Evolutionary conservation across 2,888 invertebrate genomes (phyloP).

Genomic region (Belgica antarctica): DNA sequence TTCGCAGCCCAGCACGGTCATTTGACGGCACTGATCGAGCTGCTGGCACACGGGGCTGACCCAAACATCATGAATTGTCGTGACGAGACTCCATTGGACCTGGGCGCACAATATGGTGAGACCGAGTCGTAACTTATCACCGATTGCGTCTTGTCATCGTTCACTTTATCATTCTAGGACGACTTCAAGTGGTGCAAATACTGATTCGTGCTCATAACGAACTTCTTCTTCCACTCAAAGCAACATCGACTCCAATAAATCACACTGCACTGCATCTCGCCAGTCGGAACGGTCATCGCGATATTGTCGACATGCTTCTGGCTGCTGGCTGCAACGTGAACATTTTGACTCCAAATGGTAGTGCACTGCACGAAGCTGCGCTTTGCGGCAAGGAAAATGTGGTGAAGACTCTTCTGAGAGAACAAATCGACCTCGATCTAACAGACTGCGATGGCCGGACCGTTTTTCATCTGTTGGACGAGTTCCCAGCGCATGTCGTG

Average conservation of each 20-base stretch:
- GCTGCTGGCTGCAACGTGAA: conserved; percentile 86
- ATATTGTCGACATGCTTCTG: conserved; percentile 78
- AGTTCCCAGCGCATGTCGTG: conserved; percentile 85
- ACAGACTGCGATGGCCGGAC: conserved; percentile 78
- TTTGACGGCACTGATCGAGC: conserved; percentile 75
- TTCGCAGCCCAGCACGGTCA: conserved; percentile 93
- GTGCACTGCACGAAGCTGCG: conserved; percentile 91
- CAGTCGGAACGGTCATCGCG: conserved; percentile 85
- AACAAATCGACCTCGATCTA: conserved; percentile 77
- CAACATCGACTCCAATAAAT: conserved; percentile 60
- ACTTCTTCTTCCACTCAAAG: conserved; percentile 69
- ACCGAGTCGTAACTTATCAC: conserved; percentile 57
- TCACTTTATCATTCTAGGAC: conserved; percentile 44
- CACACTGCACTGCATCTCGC: conserved; percentile 91
- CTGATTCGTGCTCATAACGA: conserved; percentile 81
- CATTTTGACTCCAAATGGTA: conserved; percentile 78
- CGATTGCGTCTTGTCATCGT: no score
- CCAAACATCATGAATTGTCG: conserved; percentile 81
- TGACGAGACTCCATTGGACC: conserved; percentile 88
- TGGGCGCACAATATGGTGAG: conserved; percentile 85
- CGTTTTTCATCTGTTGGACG: conserved; percentile 80
- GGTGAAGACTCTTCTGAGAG: conserved; percentile 74
- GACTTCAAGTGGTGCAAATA: conserved; percentile 80
- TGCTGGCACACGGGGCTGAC: conserved; percentile 83
- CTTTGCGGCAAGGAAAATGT: conserved; percentile 87